These are phyloP conservation scores for Hyles euphorbiae DNA, from an alignment of 1,140 invertebrate genomes.

Conservation along the genomic window DNA sequence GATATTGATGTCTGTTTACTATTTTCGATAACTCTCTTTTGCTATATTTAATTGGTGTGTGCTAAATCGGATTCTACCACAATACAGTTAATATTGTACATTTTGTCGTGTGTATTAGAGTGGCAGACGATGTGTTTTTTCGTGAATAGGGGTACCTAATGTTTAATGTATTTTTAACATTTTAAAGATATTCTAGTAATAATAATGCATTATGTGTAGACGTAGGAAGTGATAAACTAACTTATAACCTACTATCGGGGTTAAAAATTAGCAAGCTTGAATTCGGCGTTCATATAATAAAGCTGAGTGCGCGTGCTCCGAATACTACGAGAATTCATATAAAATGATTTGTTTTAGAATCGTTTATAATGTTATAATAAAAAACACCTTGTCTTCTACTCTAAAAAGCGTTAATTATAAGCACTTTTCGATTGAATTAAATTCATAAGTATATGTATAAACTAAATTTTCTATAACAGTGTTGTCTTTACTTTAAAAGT, in stretches of 20 bases:
- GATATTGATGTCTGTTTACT: no score
- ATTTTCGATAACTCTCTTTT: no score
- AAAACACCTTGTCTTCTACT: slow-evolving; percentile 31
- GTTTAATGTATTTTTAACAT: no score
- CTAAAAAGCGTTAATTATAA: slow-evolving; percentile 9
- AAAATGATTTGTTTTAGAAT: slow-evolving; percentile 62
- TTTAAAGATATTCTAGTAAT: background rate
- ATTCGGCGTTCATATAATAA: no score
- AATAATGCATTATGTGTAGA: background rate
- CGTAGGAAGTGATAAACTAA: background rate
- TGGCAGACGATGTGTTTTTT: background rate
- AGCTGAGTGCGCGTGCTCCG: no score
- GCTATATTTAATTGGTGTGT: no score
- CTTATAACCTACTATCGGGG: background rate
- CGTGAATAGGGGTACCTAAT: background rate
- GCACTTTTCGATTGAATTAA: slow-evolving; percentile 21
- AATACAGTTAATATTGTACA: no score
- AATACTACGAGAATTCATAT: background rate
- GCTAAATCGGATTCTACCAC: no score
- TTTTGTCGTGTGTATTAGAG: no score
- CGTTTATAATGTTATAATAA: slow-evolving; percentile 33
- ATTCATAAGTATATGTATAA: slow-evolving; percentile 24
- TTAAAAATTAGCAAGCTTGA: background rate
- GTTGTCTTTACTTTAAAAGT: slow-evolving; percentile 1
- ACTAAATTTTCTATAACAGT: slow-evolving; percentile 6